Evolutionary conservation across 2,113 vertebrate species (phyloP).

Genomic region (Tyrannus savana): DNA sequence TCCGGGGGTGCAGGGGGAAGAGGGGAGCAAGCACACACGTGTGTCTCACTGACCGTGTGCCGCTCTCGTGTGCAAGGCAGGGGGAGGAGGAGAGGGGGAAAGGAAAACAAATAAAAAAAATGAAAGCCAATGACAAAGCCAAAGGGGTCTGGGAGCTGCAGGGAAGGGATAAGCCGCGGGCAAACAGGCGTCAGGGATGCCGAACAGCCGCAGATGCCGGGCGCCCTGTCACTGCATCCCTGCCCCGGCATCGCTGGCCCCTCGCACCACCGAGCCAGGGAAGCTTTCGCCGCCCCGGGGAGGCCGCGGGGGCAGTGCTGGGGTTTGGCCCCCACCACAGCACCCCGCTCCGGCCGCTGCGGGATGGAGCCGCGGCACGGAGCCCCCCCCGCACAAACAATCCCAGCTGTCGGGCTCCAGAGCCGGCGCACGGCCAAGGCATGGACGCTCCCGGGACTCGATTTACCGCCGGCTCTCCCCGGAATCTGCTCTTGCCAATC

Average conservation of each 20-base stretch:
- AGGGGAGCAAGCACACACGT: neutral
- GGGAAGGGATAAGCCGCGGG: neutral
- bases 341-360: neutral
- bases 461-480: neutral
- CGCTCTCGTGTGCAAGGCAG: fast-evolving
- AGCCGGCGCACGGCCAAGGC: neutral
- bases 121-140: neutral
- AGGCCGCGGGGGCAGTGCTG: fast-evolving
- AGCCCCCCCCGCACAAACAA: slow-evolving; percentile 1
- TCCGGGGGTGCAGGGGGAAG: neutral
- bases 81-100: too few relatives aligned
- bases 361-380: neutral
- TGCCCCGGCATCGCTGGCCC: neutral
- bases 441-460: neutral
- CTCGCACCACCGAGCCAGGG: neutral
- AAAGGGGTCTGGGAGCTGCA: neutral
- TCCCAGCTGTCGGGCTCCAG: slow-evolving; percentile 34
- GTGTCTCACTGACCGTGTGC: neutral
- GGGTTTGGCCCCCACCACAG: neutral
- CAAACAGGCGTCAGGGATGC: neutral
- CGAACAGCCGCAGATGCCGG: neutral
- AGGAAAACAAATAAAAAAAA: neutral
- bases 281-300: neutral
- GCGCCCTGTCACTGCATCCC: neutral
- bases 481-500: slow-evolving; percentile 24